Conservation (phyloP, 1,140 invertebrate species). For the Orchesella cincta region DNA sequence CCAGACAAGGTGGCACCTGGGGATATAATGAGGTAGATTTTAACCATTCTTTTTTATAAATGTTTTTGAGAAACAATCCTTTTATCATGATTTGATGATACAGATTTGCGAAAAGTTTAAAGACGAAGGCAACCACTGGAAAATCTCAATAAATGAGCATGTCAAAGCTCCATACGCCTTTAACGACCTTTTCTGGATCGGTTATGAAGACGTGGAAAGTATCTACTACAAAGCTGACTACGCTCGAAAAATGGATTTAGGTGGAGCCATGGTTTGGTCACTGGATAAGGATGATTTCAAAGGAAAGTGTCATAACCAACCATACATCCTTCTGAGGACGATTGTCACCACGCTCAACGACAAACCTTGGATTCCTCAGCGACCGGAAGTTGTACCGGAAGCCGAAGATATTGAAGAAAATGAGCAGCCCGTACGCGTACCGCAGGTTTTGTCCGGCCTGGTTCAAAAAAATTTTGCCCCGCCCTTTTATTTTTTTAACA, state of each 20-base stretch:
- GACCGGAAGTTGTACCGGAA: constrained; percentile 7
- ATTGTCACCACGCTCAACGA: constrained; percentile 59
- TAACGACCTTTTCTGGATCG: constrained; percentile 65
- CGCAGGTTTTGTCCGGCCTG: too few species aligned
- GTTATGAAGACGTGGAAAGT: constrained; percentile 67
- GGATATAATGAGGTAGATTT: constrained; percentile 48
- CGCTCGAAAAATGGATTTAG: constrained; percentile 60
- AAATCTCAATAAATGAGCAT: constrained; percentile 59
- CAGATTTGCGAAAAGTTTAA: constrained; percentile 34
- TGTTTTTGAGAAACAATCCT: too few species aligned
- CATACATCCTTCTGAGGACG: constrained; percentile 63
- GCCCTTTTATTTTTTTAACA: too few species aligned
- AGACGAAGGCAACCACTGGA: constrained; percentile 55
- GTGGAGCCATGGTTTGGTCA: constrained; percentile 65
- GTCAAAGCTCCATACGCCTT: constrained; percentile 68
- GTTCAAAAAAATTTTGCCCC: too few species aligned
- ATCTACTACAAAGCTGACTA: constrained; percentile 57
- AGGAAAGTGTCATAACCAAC: constrained; percentile 61
- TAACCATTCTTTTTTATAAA: too few species aligned
- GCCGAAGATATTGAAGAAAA: too few species aligned
- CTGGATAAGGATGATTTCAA: constrained; percentile 73
- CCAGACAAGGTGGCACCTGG: constrained; percentile 55
- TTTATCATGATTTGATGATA: background rate
- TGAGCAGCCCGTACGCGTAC: too few species aligned
- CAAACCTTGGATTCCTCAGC: background rate